Conservation (phyloP, 37 sponge, comb jelly and placozoan genomes). For the Halisarca cf. caerulea region DNA sequence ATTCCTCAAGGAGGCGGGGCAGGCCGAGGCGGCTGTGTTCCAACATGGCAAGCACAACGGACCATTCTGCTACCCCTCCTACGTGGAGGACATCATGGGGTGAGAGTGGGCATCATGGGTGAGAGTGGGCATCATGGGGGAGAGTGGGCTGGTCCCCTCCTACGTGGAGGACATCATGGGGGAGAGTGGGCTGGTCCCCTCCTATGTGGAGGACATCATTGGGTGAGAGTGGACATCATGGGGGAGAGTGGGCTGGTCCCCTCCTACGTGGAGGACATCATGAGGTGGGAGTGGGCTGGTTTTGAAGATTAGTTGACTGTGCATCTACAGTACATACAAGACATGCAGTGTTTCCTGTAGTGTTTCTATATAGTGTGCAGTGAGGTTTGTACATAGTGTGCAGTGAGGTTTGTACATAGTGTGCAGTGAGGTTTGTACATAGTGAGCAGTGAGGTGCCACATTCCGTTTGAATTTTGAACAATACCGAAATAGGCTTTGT, state of each 20-base stretch:
- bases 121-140: not conserved
- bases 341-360: too few species aligned
- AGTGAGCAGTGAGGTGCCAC: not conserved
- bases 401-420: too few species aligned
- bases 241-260: too few species aligned
- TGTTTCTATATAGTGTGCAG: too few species aligned
- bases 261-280: not conserved
- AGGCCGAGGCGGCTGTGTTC: constrained; percentile 83
- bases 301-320: too few species aligned
- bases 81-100: constrained; percentile 98
- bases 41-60: constrained; percentile 43
- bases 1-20: constrained; percentile 90
- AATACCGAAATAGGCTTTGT: too few species aligned
- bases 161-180: not conserved
- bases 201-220: constrained; percentile 96
- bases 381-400: too few species aligned
- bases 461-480: not conserved
- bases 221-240: constrained; percentile 64
- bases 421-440: too few species aligned
- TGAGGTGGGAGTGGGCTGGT: not conserved
- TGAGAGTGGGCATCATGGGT: constrained; percentile 17
- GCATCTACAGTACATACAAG: too few species aligned
- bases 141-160: too few species aligned
- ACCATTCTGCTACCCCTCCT: constrained; percentile 86
- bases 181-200: constrained; percentile 39